phyloP scores from a whole-genome alignment of 2,113 vertebrate species.

The Chaetura pelagica region DNA sequence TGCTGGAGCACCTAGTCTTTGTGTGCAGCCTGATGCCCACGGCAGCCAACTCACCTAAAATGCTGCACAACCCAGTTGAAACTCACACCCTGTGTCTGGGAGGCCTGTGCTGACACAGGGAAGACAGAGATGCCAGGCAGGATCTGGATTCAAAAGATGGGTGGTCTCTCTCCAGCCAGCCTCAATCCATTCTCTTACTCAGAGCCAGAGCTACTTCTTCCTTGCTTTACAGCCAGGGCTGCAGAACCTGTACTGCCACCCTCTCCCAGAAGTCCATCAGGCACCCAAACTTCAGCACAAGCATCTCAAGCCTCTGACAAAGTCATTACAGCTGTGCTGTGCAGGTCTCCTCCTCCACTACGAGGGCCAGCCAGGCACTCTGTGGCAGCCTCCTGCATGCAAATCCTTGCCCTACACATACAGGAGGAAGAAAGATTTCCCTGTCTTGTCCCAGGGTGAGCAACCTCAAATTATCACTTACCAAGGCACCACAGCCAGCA shows the following conservation, averaged over 20 bases:
- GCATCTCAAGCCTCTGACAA: not conserved
- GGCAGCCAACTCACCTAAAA: not conserved
- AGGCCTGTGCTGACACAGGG: not conserved
- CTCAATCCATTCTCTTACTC: not conserved
- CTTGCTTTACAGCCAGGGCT: not conserved
- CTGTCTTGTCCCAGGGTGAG: not conserved
- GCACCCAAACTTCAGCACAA: not conserved
- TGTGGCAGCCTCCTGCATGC: not conserved
- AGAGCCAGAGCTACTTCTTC: not conserved
- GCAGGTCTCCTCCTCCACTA: not conserved
- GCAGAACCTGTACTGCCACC: not conserved
- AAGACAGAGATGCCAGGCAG: not conserved
- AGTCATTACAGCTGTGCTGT: accelerated
- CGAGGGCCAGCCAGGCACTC: not conserved
- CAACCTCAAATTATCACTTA: not conserved
- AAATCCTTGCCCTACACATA: accelerated
- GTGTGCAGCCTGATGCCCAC: not conserved
- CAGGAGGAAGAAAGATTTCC: not conserved
- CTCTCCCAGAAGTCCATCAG: not conserved
- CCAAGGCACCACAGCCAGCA: not conserved
- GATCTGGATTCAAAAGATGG: not conserved
- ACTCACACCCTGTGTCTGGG: accelerated
- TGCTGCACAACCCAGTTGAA: accelerated
- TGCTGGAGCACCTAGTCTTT: accelerated
- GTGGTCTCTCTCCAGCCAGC: not conserved